Percentiles rank a stretch among this genome's conserved stretches.
Conservation (phyloP, 2,888 invertebrate species). For the Stenurella melanura region DNA sequence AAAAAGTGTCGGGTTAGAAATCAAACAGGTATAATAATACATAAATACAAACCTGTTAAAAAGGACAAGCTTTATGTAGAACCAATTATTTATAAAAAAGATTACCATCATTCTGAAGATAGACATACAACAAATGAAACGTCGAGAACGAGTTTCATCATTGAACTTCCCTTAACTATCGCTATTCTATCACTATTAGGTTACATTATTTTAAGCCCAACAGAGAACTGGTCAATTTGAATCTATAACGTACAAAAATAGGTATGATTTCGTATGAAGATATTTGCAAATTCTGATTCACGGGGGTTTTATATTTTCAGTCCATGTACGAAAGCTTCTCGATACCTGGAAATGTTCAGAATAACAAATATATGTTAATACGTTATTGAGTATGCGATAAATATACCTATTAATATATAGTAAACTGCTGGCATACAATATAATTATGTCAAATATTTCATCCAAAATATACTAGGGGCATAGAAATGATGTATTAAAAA, state of each 20-base stretch:
- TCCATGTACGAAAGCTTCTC: conserved; percentile 12
- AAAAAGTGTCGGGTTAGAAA: no score
- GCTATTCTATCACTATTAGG: no score
- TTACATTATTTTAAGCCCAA: no score
- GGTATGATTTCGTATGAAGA: not conserved
- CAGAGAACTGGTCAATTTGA: not conserved
- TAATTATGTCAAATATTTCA: conserved; percentile 6
- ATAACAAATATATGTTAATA: conserved; percentile 30
- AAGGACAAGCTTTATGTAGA: no score
- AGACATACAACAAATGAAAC: no score
- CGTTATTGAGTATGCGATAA: conserved; percentile 11
- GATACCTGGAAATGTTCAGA: not conserved
- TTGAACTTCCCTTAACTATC: no score
- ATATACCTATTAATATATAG: conserved; percentile 11
- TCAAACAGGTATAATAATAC: no score
- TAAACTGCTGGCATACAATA: not conserved
- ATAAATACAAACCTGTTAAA: no score
- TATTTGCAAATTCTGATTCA: conserved; percentile 13
- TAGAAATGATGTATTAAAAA: not conserved
- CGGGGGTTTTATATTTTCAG: not conserved
- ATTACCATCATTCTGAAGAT: no score
- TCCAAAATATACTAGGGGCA: not conserved
- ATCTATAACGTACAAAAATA: not conserved
- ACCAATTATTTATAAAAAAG: no score
- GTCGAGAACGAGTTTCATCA: no score